Conservation (phyloP, 2,888 invertebrate species). For the Atrina japonica region DNA sequence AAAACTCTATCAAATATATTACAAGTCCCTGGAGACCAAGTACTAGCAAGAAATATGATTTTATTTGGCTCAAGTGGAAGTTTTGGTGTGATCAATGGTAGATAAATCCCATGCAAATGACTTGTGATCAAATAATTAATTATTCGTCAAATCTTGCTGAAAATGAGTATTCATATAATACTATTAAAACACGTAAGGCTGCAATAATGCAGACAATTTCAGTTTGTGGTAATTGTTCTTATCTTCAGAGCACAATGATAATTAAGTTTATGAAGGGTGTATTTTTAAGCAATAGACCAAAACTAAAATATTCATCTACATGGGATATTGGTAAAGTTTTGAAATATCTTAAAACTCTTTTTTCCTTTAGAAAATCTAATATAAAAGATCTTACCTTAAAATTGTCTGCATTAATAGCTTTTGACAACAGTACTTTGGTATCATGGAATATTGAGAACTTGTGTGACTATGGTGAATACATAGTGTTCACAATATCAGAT, state of each 20-base stretch:
- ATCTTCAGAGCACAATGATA: conserved; percentile 9
- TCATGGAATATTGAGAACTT: conserved; percentile 32
- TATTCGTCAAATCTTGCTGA: neutral
- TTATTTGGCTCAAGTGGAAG: conserved; percentile 22
- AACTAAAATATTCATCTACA: too few relatives aligned
- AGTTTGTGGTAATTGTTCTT: neutral
- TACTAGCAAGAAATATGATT: conserved; percentile 24
- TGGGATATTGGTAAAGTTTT: too few relatives aligned
- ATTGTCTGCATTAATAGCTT: conserved; percentile 1
- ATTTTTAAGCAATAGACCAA: neutral
- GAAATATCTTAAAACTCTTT: neutral
- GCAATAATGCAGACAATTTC: conserved; percentile 1
- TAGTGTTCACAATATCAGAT: too few relatives aligned
- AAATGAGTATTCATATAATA: neutral
- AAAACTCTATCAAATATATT: conserved; percentile 12
- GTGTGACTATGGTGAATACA: conserved; percentile 18
- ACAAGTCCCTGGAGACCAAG: conserved; percentile 18
- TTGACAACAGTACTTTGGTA: conserved; percentile 36
- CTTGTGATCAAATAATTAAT: conserved; percentile 7
- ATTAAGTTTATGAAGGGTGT: neutral
- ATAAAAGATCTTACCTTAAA: neutral
- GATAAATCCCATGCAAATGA: conserved; percentile 16
- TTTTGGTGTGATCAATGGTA: conserved; percentile 13
- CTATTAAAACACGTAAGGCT: neutral
- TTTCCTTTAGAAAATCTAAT: neutral